A percentile compares a stretch with the other conserved stretches of the same genome.
These are phyloP conservation scores for Pocillopora verrucosa DNA, from an alignment of 64 coral and sea anemone genomes.

Conservation along the genomic window DNA sequence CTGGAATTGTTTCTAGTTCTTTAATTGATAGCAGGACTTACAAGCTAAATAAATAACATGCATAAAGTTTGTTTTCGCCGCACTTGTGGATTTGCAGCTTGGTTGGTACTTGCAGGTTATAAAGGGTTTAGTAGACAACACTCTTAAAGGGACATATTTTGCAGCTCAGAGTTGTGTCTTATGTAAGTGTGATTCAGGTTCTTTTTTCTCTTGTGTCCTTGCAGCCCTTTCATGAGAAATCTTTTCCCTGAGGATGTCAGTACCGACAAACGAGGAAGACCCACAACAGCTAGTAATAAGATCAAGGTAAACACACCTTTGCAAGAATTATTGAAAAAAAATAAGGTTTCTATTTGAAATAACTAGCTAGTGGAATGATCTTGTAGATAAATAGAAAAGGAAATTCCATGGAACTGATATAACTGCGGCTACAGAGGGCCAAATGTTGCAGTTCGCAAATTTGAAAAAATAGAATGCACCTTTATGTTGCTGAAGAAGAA, in stretches of 20 bases:
- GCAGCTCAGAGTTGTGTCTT: too few relatives aligned
- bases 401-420: too few relatives aligned
- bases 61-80: not conserved
- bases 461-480: too few relatives aligned
- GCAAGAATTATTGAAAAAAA: not conserved
- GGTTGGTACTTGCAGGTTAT: too few relatives aligned
- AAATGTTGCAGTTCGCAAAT: too few relatives aligned
- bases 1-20: not conserved
- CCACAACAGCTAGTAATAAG: conserved; percentile 87
- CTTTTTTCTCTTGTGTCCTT: conserved; percentile 3
- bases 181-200: too few relatives aligned
- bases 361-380: not conserved
- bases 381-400: too few relatives aligned
- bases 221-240: conserved; percentile 73
- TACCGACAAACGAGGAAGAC: conserved; percentile 83
- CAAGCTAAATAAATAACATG: not conserved
- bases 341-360: not conserved
- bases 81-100: too few relatives aligned
- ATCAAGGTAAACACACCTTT: conserved; percentile 67
- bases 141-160: too few relatives aligned
- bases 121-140: too few relatives aligned
- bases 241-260: conserved; percentile 87
- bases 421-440: too few relatives aligned
- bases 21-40: not conserved
- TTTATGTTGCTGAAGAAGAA: too few relatives aligned